A percentile compares a stretch with the other conserved stretches of the same genome.
These are phyloP conservation scores for Bombycilla garrulus DNA, from an alignment of 2,113 vertebrate species.

Conservation along the genomic window DNA sequence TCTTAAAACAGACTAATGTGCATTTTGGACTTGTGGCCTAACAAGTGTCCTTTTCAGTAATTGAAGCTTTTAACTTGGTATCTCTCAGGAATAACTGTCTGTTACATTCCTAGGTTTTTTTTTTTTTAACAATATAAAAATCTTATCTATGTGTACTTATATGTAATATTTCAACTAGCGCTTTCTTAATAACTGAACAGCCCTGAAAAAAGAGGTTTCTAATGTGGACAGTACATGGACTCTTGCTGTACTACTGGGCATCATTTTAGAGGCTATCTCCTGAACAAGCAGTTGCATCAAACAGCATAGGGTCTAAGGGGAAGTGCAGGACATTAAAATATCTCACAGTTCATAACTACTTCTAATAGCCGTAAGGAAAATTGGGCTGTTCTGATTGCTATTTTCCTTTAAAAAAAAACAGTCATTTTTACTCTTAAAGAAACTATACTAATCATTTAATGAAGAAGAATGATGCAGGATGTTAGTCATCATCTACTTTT, in stretches of 20 bases:
- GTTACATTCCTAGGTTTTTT: neutral
- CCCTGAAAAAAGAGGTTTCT: neutral
- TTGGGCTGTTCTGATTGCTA: neutral
- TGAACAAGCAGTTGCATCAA: neutral
- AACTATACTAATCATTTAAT: neutral
- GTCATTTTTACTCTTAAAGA: neutral
- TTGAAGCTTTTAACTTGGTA: neutral
- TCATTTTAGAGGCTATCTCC: neutral
- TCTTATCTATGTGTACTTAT: neutral
- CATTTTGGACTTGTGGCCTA: constrained; percentile 4
- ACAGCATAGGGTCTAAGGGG: neutral
- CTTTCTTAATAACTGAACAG: neutral
- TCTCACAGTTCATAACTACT: neutral
- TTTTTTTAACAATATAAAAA: neutral
- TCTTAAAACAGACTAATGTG: neutral
- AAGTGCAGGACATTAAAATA: constrained; percentile 4
- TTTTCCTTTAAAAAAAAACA: neutral
- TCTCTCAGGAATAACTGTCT: neutral
- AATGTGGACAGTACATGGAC: neutral
- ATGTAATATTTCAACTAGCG: neutral
- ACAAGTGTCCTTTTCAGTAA: neutral
- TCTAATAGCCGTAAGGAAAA: neutral
- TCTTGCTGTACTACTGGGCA: neutral
- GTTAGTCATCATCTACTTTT: constrained; percentile 2
- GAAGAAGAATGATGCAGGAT: neutral